These are phyloP conservation scores for Tachuris rubrigastra DNA, from an alignment of 2,113 vertebrate genomes.

Conservation along the genomic window DNA sequence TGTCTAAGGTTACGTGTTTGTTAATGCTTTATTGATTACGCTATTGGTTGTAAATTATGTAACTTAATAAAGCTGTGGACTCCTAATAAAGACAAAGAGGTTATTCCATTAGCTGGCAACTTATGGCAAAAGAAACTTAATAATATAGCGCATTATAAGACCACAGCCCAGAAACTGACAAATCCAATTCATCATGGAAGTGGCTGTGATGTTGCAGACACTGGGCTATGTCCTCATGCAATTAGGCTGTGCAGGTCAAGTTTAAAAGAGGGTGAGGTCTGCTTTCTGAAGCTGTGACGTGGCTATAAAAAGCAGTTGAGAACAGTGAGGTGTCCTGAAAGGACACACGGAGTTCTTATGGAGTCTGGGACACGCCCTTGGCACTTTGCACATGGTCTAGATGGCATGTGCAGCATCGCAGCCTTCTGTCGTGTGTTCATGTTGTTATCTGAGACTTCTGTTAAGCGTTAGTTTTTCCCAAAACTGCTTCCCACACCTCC, in stretches of 20 bases:
- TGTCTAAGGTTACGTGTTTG: conserved; percentile 69
- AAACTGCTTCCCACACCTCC: background rate
- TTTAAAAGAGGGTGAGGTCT: background rate
- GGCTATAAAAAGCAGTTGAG: background rate
- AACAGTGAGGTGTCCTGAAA: background rate
- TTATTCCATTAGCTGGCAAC: conserved; percentile 72
- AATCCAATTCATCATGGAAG: conserved; percentile 55
- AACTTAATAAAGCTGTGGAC: conserved; percentile 72
- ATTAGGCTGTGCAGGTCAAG: background rate
- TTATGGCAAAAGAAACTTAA: conserved; percentile 64
- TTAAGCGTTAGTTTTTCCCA: background rate
- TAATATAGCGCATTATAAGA: conserved; percentile 55
- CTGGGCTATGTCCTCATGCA: background rate
- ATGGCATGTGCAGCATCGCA: rapidly evolving
- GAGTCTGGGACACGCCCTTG: background rate
- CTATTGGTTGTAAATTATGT: conserved; percentile 73
- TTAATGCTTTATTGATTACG: conserved; percentile 77
- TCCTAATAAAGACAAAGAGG: conserved; percentile 64
- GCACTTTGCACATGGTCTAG: rapidly evolving
- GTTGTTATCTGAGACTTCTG: background rate
- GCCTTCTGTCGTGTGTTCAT: rapidly evolving
- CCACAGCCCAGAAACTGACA: conserved; percentile 44
- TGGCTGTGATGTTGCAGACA: conserved; percentile 40
- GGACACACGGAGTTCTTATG: background rate
- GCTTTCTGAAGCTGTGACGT: background rate